Evolutionary conservation across 2,113 vertebrate species (phyloP).

Genomic region (Anhinga anhinga): DNA sequence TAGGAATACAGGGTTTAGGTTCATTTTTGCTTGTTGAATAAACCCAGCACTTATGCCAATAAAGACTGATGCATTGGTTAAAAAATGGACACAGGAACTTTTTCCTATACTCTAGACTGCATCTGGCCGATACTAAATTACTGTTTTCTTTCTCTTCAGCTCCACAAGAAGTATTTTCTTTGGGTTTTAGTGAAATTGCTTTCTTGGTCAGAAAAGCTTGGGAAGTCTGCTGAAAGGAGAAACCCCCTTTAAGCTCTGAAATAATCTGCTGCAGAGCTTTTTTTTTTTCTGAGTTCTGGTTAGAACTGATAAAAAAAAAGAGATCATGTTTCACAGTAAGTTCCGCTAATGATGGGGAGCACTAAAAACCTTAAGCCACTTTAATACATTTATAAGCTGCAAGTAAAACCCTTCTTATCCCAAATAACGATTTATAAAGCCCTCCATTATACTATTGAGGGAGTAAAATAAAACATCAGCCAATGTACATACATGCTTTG

Average conservation of each 20-base stretch:
- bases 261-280: neutral
- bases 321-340: conserved; percentile 3
- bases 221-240: neutral
- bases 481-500: neutral
- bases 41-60: neutral
- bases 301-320: neutral
- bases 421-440: conserved; percentile 23
- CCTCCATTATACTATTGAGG: neutral
- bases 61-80: neutral
- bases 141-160: neutral
- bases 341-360: conserved; percentile 32
- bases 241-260: neutral
- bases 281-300: neutral
- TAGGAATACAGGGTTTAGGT: neutral
- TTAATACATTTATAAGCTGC: conserved; percentile 20
- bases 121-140: neutral
- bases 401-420: conserved; percentile 39
- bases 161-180: neutral
- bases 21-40: neutral
- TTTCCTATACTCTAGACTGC: neutral
- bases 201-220: neutral
- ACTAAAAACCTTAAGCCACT: conserved; percentile 48
- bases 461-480: conserved; percentile 38
- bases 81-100: neutral
- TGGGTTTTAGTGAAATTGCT: neutral